Base-by-base conservation (phyloP, 1,140 invertebrate species). In the Anadara kagoshimensis region DNA sequence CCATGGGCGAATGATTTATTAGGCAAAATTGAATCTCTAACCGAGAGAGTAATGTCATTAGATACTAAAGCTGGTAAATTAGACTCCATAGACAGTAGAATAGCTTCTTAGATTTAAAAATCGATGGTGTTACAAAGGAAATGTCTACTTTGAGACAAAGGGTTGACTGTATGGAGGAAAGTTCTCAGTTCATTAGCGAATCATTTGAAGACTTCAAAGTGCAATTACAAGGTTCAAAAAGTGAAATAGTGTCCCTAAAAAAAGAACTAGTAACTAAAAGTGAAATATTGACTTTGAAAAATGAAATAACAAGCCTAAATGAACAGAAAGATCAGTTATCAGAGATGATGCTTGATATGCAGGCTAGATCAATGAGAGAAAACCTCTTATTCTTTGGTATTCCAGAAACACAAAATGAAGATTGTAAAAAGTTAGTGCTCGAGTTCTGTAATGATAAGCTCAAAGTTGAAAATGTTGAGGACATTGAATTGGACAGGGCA, bases 381-480 rank as follows among this genome's bases (percentile, higher is more conserved):
- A 62, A 62, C 47, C 22, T 62, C 7, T 24, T 62, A 24, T 62
- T 62, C 18, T 47, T 44, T 11, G 59, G 59, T 2, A 62, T 62
- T 26, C 59, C 59, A 5, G 11, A 11, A n/a, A 44, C 12, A 18
- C 5, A 61, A 44, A n/a, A 61, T 20, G 41, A 61, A 61, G 36
- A 43, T 14, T 62, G n/a, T 14, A 44, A 62, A 62, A 26, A 36
- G 47, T 26, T 62, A 12, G 7, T 62, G 16, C 8, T 47, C n/a
- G 22, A 62, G 2, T 62, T 62, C 22, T 24, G 45, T 12, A 47
- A 22, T n/a, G 47, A 8, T 18, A 10, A 62, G 24, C 26, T 62
- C 12, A 62, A 62, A 62, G 24, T 62, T 3, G 44, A 22, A 47
- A 14, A 47, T 7, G 11, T 22, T 5, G 8, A 7, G 20, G 12